These are phyloP conservation scores for Zoanthus sociatus DNA, from an alignment of 92 coral and sea anemone genomes.

Conservation along the genomic window DNA sequence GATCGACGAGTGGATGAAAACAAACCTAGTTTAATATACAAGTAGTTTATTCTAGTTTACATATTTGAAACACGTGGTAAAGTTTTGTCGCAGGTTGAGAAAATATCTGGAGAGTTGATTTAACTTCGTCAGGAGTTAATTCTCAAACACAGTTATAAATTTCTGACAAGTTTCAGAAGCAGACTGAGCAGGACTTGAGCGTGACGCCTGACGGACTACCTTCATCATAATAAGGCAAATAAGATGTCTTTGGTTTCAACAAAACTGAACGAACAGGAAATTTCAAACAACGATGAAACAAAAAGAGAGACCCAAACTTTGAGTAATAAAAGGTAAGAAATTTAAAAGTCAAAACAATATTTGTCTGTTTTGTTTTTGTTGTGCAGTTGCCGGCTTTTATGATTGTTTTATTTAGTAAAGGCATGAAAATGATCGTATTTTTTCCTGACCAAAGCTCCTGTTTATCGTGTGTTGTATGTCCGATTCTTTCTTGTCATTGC, in stretches of 20 bases:
- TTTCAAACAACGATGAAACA: conserved; percentile 1
- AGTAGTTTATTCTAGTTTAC: neutral
- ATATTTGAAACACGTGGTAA: conserved; percentile 33
- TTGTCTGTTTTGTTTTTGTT: neutral
- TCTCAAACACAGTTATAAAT: neutral
- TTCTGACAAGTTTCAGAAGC: neutral
- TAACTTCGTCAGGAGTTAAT: neutral
- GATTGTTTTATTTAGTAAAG: neutral
- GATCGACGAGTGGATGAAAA: neutral
- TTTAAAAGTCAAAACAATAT: neutral
- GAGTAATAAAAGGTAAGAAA: conserved; percentile 33
- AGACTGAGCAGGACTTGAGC: neutral
- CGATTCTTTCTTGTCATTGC: too few relatives aligned
- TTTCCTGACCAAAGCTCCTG: neutral
- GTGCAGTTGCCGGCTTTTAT: neutral
- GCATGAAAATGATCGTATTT: neutral
- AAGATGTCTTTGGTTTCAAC: conserved; percentile 22
- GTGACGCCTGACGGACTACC: neutral
- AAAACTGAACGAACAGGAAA: neutral
- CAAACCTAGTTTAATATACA: neutral
- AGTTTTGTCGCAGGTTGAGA: neutral
- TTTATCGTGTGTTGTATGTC: neutral
- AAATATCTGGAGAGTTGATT: neutral
- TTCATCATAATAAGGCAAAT: neutral
- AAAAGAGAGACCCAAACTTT: neutral